Conservation (phyloP, 1,140 invertebrate species). For the Phthorimaea operculella region DNA sequence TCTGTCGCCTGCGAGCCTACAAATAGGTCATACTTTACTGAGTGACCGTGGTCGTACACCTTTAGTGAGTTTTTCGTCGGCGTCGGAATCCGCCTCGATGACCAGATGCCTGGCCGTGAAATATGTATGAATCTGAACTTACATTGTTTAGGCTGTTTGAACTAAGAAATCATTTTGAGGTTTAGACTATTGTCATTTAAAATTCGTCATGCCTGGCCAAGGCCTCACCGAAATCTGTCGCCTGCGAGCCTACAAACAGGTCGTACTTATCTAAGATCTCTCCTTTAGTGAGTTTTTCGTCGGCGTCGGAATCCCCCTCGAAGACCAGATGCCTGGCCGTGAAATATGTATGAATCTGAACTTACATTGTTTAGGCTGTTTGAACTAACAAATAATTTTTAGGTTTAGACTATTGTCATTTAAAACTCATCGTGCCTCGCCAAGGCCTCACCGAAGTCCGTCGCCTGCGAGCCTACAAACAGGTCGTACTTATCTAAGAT, state of each 20-base stretch:
- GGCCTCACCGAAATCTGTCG: conserved; percentile 98
- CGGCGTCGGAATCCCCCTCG: conserved; percentile 91
- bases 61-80: conserved; percentile 90
- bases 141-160: too few species aligned
- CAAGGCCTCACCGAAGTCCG: conserved; percentile 97
- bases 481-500: conserved; percentile 96
- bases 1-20: conserved; percentile 99
- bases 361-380: too few species aligned
- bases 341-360: too few species aligned
- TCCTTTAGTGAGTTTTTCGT: conserved; percentile 89
- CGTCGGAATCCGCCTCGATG: conserved; percentile 91
- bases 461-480: conserved; percentile 98
- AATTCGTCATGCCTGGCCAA: conserved; percentile 95
- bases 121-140: too few species aligned
- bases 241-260: conserved; percentile 97
- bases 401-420: background rate
- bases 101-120: conserved; percentile 96
- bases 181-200: conserved; percentile 54
- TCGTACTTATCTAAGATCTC: conserved; percentile 98
- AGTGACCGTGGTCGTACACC: conserved; percentile 92
- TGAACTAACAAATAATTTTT: too few species aligned
- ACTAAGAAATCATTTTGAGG: too few species aligned
- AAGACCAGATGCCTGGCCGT: conserved; percentile 95
- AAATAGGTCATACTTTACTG: conserved; percentile 97
- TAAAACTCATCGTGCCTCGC: conserved; percentile 95